Base-by-base conservation (phyloP, 2,888 invertebrate species). In the Thera obeliscata region DNA sequence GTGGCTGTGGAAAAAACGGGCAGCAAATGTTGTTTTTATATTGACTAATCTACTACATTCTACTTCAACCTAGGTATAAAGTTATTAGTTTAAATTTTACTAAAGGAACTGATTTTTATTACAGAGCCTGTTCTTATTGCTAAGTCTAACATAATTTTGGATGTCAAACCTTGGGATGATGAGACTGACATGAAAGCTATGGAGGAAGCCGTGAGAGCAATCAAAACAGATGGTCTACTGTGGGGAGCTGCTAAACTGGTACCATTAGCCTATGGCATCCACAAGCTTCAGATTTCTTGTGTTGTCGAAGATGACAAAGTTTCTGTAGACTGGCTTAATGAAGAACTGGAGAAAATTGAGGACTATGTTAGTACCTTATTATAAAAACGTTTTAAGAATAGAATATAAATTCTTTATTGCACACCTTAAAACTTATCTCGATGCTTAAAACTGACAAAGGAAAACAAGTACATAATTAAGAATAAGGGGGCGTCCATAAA, bases 241-340 rank as follows among this genome's bases (percentile, higher is more conserved):
- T 99, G 99, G 99, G 99, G 99, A 76, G 97, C 97, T 64, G 96
- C 97, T 2, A 98, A 98, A 95, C 92, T 98, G 63, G 97, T 98
- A 7, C 98, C 98, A 41, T 94, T 99, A 50, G 98, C 98, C 4
- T 99, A 96, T 91, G 98, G 98, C 64, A 98, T 99, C 78, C 95
- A 97, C 78, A 99, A 99, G 87, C 94, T 99, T 65, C 97, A 98
- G 89, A 98, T 99, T 78, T 96, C 96, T 46, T 97, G 97, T 88
- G 98, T 98, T 56, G 97, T 99, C 49, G 98, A 98, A 94, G 99
- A 99, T 88, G 98, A 98, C n/a, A 98, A 98, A 90, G 97, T 99
- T 33, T 98, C 98, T 49, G 94, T 98, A 59, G 98, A 98, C 86
- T 96, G 96, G 95, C 94, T 98, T 46, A 96, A 96, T 78, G 99